phyloP scores from a whole-genome alignment of 2,888 invertebrate genomes.

The Anaspis maculata region DNA sequence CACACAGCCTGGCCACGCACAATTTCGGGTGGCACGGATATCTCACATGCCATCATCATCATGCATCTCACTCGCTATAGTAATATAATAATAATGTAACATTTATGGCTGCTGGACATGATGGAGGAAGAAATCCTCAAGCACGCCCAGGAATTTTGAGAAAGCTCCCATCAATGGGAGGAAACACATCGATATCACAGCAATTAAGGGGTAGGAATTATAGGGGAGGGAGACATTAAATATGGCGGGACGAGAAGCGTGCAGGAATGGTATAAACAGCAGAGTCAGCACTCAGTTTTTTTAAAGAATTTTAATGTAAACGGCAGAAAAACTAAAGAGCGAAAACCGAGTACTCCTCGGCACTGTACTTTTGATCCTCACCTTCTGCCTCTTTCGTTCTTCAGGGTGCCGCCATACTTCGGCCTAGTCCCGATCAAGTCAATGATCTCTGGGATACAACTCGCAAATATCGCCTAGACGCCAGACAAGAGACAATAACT shows the following conservation, averaged over 20 bases:
- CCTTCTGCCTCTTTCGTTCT: constrained; percentile 99
- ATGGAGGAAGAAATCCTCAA: no score
- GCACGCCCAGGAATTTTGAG: no score
- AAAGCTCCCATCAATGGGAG: no score
- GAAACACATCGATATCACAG: constrained; percentile 50
- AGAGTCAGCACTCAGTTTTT: constrained; percentile 12
- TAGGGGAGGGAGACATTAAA: no score
- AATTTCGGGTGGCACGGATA: constrained; percentile 28
- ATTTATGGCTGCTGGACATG: constrained; percentile 23
- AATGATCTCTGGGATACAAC: constrained; percentile 99
- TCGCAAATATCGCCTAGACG: constrained; percentile 99
- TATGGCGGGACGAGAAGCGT: no score
- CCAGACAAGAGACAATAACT: no score
- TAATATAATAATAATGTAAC: no score
- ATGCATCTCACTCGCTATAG: constrained; percentile 38
- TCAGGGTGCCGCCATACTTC: constrained; percentile 99
- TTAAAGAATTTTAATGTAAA: constrained; percentile 5
- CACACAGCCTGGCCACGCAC: constrained; percentile 67
- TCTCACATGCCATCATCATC: constrained; percentile 28
- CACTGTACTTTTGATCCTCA: constrained; percentile 60
- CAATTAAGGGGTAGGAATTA: constrained; percentile 39
- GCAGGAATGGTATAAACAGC: constrained; percentile 25
- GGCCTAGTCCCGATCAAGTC: constrained; percentile 99
- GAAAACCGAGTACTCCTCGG: constrained; percentile 2
- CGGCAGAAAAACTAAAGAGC: no score